Evolutionary conservation across 2,888 invertebrate species (phyloP), one percentile per base, ranked within the genome.

Genomic region (Lasioglossum vierecki): DNA sequence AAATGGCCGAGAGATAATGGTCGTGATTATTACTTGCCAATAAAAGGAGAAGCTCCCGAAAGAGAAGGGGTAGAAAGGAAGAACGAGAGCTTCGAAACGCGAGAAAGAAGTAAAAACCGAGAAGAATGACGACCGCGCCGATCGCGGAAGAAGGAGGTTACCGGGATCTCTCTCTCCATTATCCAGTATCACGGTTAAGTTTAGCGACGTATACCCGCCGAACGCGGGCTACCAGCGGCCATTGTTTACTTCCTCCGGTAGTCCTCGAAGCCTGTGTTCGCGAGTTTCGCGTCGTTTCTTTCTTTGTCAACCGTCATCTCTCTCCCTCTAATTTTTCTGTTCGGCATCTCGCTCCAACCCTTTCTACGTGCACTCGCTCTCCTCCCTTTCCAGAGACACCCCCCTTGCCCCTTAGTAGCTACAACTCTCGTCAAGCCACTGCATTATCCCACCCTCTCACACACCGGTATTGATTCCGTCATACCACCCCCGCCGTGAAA

Each of bases 401-500:
- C 80, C 77, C 77, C 84, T 73, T 80, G 88, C 66, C 87, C 80
- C 77, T 86, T 76, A 83, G 89, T 85, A 84, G 90, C 91, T 91
- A 92, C 91, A 88, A 92, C 89, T 92, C 93, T 93, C 93, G 92
- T 93, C 93, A 93, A 94, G 90, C 93, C 93, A 91, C 92, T 93
- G 93, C 92, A 93, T 94, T 94, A 93, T 93, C 93, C 93, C 93
- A 91, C 92, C 91, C 92, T 92, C 91, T 91, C 92, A 91, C 92
- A 92, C 93, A 92, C 93, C 92, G 93, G 94, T 94, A 94, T 94
- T 94, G 94, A 94, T 94, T 94, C 93, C 93, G 90, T 91, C 92
- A 90, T 91, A 91, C 87, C 89, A 85, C 89, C 88, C 91, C 88
- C 87, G 83, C 90, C 89, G 80, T 84, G 87, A 82, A 84, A 90